Evolutionary conservation across 2,113 vertebrate species (phyloP), one percentile per base, ranked within the genome.

Genomic region (Sprattus sprattus): DNA sequence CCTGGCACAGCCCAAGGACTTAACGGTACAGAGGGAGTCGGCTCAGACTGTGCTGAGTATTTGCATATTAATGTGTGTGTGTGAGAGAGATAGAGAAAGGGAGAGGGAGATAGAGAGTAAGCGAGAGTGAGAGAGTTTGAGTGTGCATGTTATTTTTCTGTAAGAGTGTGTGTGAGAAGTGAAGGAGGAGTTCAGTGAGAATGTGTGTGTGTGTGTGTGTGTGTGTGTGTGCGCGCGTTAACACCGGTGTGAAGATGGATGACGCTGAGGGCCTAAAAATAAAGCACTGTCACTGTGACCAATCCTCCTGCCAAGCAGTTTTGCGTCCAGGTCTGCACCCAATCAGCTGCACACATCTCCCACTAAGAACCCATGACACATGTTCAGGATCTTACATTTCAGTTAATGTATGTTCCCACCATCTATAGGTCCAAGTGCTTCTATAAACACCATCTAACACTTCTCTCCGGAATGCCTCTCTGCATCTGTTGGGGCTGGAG

Each of bases 41-140:
- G n/a, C n/a, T n/a, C n/a, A n/a, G n/a, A n/a, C n/a, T 32, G 67
- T 75, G n/a, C 9, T 75, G 67, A 32, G 67, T 15, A 28, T 75
- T 25, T 75, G 67, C 32, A 25, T 32, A 28, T 75, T 25, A 4
- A 28, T 39, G 28, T 28, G 67, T 28, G 67, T 13, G 67, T 71
- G 67, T 28, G 25, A 78, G 81, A 90, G 80, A 32, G 45, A 0
- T 44, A 32, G 18, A 45, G 44, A 44, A 6, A 71, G 44, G 88
- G 2, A 39, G 39, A 39, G 39, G 2, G 2, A 39, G 39, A 39
- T 1, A 32, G 45, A 2, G 52, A 32, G 18, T 25, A 22, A 44
- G 67, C 10, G 67, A 78, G 81, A 90, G 80, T 20, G 45, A 2
- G 52, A 32, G 18, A 45, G 44, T 22, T 52, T 81, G 83, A 81